Percentiles rank a stretch among this genome's conserved stretches.
Conservation (phyloP, 2,797 vertebrate genomes). For the Halcyon leucocephala region DNA sequence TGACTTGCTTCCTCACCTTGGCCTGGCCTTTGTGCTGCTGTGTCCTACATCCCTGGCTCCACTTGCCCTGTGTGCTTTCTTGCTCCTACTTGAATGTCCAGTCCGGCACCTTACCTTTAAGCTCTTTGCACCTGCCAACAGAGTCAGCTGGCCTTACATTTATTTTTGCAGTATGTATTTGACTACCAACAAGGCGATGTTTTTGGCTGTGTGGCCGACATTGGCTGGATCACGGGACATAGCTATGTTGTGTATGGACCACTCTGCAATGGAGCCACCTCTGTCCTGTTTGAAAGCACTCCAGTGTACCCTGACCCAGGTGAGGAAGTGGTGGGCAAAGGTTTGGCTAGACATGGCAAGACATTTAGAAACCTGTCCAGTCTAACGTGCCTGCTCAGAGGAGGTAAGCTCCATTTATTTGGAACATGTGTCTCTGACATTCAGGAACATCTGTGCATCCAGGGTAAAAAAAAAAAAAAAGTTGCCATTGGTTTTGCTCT, state of each 20-base stretch:
- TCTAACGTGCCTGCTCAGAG: background rate
- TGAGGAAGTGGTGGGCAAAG: slow-evolving; percentile 67
- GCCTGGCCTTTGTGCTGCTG: background rate
- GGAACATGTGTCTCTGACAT: rapidly evolving
- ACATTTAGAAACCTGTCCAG: background rate
- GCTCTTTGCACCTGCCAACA: background rate
- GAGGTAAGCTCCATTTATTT: background rate
- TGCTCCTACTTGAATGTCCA: background rate
- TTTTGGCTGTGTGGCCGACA: slow-evolving; percentile 94
- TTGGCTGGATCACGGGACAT: slow-evolving; percentile 98
- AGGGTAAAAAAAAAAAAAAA: background rate
- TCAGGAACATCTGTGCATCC: background rate
- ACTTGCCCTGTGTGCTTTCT: rapidly evolving
- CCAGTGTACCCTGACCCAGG: slow-evolving; percentile 94
- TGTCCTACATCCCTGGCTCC: background rate
- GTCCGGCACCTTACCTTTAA: background rate
- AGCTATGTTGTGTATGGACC: slow-evolving; percentile 95
- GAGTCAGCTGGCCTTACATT: slow-evolving; percentile 25
- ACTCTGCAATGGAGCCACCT: slow-evolving; percentile 92
- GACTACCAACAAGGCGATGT: slow-evolving; percentile 89
- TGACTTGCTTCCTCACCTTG: background rate
- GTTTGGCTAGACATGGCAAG: background rate
- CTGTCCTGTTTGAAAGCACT: slow-evolving; percentile 95
- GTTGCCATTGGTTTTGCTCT: background rate
- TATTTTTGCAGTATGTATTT: slow-evolving; percentile 89